phyloP scores from a whole-genome alignment of 2,113 vertebrate genomes.

The Theristicus caerulescens region DNA sequence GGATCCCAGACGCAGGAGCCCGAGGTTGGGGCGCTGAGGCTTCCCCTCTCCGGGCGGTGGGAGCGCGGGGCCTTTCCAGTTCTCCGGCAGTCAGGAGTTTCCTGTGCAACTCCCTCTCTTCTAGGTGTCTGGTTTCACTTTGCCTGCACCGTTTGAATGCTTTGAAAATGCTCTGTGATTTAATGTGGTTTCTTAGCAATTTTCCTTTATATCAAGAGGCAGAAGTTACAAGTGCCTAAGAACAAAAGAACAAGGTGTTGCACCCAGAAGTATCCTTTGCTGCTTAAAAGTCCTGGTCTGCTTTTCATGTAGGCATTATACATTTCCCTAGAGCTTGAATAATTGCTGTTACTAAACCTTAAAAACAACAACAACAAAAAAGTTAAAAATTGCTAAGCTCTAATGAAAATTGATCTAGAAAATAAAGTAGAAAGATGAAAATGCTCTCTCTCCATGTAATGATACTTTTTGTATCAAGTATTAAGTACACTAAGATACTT shows the following conservation, averaged over 20 bases:
- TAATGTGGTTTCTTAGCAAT: not conserved
- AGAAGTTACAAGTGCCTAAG: not conserved
- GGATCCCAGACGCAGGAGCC: not conserved
- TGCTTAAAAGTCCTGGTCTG: not conserved
- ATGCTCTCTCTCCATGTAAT: not conserved
- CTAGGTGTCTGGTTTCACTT: not conserved
- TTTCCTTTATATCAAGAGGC: not conserved
- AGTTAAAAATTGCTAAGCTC: not conserved
- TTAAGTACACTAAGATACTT: not conserved
- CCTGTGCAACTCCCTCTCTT: not conserved
- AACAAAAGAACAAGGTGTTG: not conserved
- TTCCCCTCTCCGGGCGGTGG: not conserved
- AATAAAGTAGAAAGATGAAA: not conserved
- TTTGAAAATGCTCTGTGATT: not conserved
- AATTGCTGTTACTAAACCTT: not conserved
- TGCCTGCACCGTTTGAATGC: accelerated
- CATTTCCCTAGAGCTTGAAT: not conserved
- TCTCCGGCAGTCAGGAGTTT: not conserved
- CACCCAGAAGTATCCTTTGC: not conserved
- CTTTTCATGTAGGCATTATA: not conserved
- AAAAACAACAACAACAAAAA: no score
- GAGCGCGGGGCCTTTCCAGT: not conserved
- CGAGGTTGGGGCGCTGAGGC: not conserved
- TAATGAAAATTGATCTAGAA: not conserved
- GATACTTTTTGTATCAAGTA: not conserved